Evolutionary conservation across 2,113 vertebrate genomes (phyloP).

Genomic region (Megaceryle torquata): DNA sequence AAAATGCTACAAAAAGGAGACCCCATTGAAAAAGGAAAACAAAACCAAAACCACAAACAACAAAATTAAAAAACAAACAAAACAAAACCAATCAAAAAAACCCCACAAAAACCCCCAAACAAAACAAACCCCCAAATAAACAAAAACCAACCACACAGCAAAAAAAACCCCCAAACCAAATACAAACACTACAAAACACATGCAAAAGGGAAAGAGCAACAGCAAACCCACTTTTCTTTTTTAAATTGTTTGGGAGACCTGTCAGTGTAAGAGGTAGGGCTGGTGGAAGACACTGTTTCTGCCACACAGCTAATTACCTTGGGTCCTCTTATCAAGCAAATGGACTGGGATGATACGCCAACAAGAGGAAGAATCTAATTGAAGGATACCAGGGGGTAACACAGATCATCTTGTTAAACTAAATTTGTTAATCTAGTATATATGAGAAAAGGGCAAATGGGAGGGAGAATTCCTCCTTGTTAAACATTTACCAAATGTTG

Average conservation of each 20-base stretch:
- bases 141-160: no score
- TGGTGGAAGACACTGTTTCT: not conserved
- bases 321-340: conserved; percentile 42
- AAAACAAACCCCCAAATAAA: no score
- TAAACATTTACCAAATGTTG: conserved; percentile 62
- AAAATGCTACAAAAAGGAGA: not conserved
- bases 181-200: no score
- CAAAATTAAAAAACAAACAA: not conserved
- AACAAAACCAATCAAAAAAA: not conserved
- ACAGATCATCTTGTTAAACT: conserved; percentile 62
- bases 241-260: rapidly evolving
- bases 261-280: not conserved
- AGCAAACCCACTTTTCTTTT: not conserved
- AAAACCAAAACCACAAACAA: not conserved
- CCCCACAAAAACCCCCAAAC: no score
- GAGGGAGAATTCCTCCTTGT: conserved; percentile 39
- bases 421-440: conserved; percentile 66
- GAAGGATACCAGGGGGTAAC: conserved; percentile 57
- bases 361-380: conserved; percentile 59
- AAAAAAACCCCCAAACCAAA: not conserved
- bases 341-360: conserved; percentile 1
- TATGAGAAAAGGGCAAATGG: conserved; percentile 64
- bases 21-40: not conserved
- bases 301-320: not conserved
- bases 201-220: not conserved